A percentile compares a stretch with the other conserved stretches of the same genome.
phyloP scores from a whole-genome alignment of 2,797 vertebrate genomes.

The Hapalemur alaotrensis region DNA sequence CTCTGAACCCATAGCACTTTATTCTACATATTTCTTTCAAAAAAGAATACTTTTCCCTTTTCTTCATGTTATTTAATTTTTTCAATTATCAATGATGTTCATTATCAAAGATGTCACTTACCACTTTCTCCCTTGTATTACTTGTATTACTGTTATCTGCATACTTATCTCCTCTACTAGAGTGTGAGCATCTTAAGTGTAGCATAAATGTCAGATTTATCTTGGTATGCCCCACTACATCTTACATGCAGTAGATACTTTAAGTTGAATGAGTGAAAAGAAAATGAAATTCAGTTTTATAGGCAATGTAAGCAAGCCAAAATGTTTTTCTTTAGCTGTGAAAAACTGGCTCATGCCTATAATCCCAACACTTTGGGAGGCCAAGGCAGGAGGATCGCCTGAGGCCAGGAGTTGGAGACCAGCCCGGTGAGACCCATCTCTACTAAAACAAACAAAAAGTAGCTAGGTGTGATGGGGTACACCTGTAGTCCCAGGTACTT shows the following conservation, averaged over 20 bases:
- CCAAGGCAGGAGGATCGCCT: background rate
- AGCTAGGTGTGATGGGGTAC: background rate
- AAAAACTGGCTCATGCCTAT: background rate
- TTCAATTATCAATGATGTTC: background rate
- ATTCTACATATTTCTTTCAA: constrained; percentile 42
- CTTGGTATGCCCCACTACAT: background rate
- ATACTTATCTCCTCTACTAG: background rate
- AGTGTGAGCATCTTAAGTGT: background rate
- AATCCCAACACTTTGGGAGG: background rate
- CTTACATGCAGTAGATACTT: background rate
- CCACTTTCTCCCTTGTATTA: background rate
- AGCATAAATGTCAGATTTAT: background rate
- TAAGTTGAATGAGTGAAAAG: background rate
- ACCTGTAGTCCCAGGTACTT: background rate
- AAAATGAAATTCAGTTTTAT: constrained; percentile 19
- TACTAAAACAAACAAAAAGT: background rate
- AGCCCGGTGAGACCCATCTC: background rate
- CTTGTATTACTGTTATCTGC: background rate
- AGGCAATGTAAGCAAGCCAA: constrained; percentile 39
- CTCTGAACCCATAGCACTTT: background rate
- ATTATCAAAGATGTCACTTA: background rate
- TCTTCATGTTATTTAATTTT: background rate
- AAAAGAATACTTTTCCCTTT: constrained; percentile 38
- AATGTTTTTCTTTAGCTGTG: constrained; percentile 21
- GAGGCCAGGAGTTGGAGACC: background rate